These are phyloP conservation scores for Uropsilus gracilis DNA, from an alignment of 2,113 vertebrate genomes.

Conservation along the genomic window DNA sequence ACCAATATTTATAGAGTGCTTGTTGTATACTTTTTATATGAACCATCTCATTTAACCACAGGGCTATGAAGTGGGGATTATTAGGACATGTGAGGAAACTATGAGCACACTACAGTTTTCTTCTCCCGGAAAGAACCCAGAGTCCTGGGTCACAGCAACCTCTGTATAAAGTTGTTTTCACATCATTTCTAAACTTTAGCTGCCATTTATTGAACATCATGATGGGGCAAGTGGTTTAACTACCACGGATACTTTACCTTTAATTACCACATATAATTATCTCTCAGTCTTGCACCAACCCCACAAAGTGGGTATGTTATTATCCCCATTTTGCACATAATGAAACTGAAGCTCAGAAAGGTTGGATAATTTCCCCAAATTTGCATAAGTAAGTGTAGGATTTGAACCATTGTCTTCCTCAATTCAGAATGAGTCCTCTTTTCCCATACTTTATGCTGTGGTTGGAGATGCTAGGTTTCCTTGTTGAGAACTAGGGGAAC, in stretches of 20 bases:
- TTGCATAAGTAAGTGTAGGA: background rate
- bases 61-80: accelerated
- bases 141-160: background rate
- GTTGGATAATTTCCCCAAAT: background rate
- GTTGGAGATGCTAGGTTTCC: background rate
- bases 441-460: background rate
- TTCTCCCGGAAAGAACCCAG: background rate
- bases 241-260: background rate
- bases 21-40: background rate
- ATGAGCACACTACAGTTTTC: background rate
- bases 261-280: too few relatives aligned
- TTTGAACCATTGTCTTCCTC: background rate
- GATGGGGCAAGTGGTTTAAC: background rate
- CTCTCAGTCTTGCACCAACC: background rate
- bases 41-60: background rate
- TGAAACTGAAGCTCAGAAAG: background rate
- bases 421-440: background rate
- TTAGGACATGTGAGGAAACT: background rate
- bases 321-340: background rate
- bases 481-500: background rate
- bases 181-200: background rate
- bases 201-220: background rate
- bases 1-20: background rate
- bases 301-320: background rate
- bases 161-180: background rate